Conservation (phyloP, 2,888 invertebrate genomes). For the Microdon myrmicae region DNA sequence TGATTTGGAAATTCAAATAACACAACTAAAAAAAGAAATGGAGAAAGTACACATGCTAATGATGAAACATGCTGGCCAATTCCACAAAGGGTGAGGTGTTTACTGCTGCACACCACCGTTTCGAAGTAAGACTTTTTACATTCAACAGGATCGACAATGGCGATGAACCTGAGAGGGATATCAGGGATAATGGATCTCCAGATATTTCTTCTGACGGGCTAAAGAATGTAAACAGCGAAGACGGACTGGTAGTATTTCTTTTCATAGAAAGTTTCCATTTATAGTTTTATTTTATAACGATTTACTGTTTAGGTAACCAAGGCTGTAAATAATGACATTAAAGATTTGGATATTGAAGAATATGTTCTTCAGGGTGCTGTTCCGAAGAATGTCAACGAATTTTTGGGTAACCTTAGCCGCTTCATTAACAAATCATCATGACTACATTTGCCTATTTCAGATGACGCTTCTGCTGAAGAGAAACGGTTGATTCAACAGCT, state of each 20-base stretch:
- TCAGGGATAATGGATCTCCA: constrained; percentile 65
- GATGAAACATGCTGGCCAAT: constrained; percentile 77
- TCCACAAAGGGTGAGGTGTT: constrained; percentile 67
- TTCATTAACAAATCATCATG: constrained; percentile 15
- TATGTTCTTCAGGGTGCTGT: constrained; percentile 74
- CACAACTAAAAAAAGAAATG: constrained; percentile 81
- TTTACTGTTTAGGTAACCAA: constrained; percentile 56
- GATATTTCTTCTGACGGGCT: constrained; percentile 67
- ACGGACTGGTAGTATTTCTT: constrained; percentile 60
- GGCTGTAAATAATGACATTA: constrained; percentile 59
- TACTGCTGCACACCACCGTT: background rate
- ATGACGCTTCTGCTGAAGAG: constrained; percentile 65
- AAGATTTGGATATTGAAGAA: constrained; percentile 69
- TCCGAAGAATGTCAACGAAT: constrained; percentile 70
- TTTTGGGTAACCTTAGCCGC: constrained; percentile 58
- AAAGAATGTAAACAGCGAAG: constrained; percentile 67
- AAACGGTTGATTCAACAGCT: constrained; percentile 66
- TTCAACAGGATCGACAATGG: constrained; percentile 57
- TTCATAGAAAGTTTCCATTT: background rate
- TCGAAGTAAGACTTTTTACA: background rate
- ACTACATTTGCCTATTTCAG: constrained; percentile 53
- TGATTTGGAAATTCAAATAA: constrained; percentile 80
- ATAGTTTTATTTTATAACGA: background rate
- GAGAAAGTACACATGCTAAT: constrained; percentile 78
- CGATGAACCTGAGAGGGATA: constrained; percentile 65